Percentiles rank a stretch among this genome's conserved stretches.
phyloP scores from a whole-genome alignment of 2,113 vertebrate genomes.

The Xenopus laevis region DNA sequence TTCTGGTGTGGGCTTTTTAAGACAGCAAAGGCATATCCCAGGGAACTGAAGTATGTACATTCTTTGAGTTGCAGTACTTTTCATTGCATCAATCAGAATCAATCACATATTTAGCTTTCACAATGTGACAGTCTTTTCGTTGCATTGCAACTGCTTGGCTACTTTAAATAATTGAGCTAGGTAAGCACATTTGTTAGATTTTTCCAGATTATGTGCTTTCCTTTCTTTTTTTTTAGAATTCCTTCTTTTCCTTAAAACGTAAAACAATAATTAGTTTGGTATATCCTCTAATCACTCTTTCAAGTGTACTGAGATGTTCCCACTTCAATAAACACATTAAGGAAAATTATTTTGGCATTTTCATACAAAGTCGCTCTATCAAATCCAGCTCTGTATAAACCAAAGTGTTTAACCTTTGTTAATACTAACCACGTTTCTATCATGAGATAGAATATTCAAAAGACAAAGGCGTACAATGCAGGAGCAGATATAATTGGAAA shows the following conservation, averaged over 20 bases:
- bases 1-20: not conserved
- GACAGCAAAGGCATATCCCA: slow-evolving; percentile 2
- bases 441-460: slow-evolving; percentile 6
- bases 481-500: not conserved
- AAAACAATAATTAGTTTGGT: no score
- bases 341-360: no score
- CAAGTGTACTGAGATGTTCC: no score
- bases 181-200: not conserved
- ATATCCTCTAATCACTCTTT: no score
- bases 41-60: not conserved
- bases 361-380: no score
- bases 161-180: slow-evolving; percentile 1
- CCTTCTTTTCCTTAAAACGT: no score
- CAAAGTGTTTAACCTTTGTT: not conserved
- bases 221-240: no score
- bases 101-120: not conserved
- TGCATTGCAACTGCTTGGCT: not conserved
- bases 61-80: slow-evolving; percentile 1
- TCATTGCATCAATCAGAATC: slow-evolving; percentile 5
- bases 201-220: no score
- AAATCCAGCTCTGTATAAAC: no score
- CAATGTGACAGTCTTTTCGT: not conserved
- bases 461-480: not conserved
- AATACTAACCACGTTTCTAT: not conserved
- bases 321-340: no score